Percentiles rank a stretch among this genome's conserved stretches.
Conservation (phyloP, 2,797 vertebrate genomes). For the Cynopterus sphinx region DNA sequence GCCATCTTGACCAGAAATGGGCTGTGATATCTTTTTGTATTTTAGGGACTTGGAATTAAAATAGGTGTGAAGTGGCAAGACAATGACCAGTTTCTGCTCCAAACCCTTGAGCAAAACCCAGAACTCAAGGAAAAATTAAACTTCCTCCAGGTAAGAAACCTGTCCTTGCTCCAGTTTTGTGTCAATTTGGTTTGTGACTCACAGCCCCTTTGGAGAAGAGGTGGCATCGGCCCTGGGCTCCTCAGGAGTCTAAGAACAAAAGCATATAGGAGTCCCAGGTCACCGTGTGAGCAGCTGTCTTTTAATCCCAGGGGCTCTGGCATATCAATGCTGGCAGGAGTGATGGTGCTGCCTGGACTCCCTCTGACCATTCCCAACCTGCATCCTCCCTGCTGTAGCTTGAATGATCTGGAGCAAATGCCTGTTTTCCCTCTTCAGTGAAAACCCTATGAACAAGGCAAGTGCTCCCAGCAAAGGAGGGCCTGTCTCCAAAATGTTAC, state of each 20-base stretch:
- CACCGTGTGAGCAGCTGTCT: not conserved
- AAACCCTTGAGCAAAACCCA: not conserved
- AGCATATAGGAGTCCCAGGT: not conserved
- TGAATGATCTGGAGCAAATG: not conserved
- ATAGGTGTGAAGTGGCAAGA: not conserved
- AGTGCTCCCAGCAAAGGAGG: not conserved
- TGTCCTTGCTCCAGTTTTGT: not conserved
- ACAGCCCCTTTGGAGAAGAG: not conserved
- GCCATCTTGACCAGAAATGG: not conserved
- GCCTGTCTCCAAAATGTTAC: not conserved
- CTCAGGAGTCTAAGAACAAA: not conserved
- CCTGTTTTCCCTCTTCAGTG: not conserved
- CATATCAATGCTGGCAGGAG: not conserved
- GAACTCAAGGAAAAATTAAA: not conserved
- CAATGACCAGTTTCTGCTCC: not conserved
- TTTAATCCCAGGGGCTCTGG: not conserved
- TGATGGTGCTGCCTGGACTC: not conserved
- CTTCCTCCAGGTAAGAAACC: not conserved
- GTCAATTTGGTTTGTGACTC: not conserved
- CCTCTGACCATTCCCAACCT: not conserved
- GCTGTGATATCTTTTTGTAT: not conserved
- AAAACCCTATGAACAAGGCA: not conserved
- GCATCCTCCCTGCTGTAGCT: not conserved
- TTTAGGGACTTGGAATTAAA: not conserved
- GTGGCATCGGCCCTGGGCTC: not conserved